Conservation (phyloP, 37 sponge, comb jelly and placozoan genomes). For the Lycopodina hypogea region DNA sequence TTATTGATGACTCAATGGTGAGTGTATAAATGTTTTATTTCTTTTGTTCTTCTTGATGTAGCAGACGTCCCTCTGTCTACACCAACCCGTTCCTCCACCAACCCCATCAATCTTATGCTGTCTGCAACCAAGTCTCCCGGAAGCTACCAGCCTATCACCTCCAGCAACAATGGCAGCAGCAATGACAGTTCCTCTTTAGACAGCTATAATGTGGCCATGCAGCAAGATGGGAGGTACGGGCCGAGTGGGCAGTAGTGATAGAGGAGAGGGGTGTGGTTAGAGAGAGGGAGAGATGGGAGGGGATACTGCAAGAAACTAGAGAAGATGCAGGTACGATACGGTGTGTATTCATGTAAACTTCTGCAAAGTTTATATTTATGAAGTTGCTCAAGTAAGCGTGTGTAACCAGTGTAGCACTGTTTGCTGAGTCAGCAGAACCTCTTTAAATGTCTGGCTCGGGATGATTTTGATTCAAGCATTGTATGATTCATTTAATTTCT, state of each 20-base stretch:
- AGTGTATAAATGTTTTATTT: too few species aligned
- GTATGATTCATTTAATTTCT: too few species aligned
- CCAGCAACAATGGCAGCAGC: neutral
- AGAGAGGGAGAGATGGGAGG: neutral
- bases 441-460: too few species aligned
- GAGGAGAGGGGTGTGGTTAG: neutral
- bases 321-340: too few species aligned
- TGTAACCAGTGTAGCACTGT: too few species aligned
- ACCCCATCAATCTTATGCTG: constrained; percentile 2
- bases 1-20: too few species aligned
- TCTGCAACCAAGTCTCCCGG: constrained; percentile 5
- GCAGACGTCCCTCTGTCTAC: constrained; percentile 7
- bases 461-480: too few species aligned
- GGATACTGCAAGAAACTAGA: too few species aligned
- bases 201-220: constrained; percentile 57
- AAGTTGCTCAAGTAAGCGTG: too few species aligned
- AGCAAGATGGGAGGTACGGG: constrained; percentile 41
- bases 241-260: neutral
- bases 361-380: too few species aligned
- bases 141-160: constrained; percentile 31
- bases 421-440: too few species aligned
- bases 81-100: neutral
- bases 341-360: too few species aligned
- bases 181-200: constrained; percentile 13
- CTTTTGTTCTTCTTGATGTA: neutral